These are phyloP conservation scores for Cataglyphis livida DNA, from an alignment of 2,888 invertebrate species.

Conservation along the genomic window DNA sequence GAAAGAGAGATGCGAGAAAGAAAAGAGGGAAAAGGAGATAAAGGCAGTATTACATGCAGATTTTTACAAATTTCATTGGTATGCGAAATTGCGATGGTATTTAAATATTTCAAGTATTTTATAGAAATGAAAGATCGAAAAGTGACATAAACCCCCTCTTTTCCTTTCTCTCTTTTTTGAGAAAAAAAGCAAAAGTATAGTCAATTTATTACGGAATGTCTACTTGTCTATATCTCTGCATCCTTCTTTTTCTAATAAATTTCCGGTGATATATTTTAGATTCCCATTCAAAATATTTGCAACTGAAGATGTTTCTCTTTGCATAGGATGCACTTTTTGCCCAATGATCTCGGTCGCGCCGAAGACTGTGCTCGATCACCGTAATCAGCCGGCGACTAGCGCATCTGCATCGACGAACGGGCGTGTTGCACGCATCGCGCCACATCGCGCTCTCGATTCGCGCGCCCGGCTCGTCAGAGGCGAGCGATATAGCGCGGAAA, in stretches of 20 bases:
- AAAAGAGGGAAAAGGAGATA: neutral
- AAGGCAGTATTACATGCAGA: neutral
- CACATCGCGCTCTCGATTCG: constrained; percentile 43
- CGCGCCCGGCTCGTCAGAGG: constrained; percentile 8
- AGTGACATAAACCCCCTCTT: no score
- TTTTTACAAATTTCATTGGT: neutral
- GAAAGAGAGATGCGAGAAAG: constrained; percentile 1
- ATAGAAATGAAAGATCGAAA: neutral
- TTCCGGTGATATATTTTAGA: neutral
- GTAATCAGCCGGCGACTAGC: constrained; percentile 4
- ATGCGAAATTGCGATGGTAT: neutral
- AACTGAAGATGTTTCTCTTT: constrained; percentile 4
- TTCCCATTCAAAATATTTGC: constrained; percentile 6
- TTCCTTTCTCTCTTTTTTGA: neutral
- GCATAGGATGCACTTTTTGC: neutral
- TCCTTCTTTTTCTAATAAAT: neutral
- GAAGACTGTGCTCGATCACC: constrained; percentile 10
- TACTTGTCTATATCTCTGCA: neutral
- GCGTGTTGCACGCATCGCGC: constrained; percentile 27
- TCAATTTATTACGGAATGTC: neutral
- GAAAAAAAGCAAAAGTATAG: neutral
- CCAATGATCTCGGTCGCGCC: constrained; percentile 6
- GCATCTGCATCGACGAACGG: constrained; percentile 18
- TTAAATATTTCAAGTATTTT: neutral
- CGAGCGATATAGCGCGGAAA: constrained; percentile 26